Percentiles rank a stretch among this genome's conserved stretches.
Evolutionary conservation across 2,113 vertebrate genomes (phyloP).

Genomic region (Caretta caretta): DNA sequence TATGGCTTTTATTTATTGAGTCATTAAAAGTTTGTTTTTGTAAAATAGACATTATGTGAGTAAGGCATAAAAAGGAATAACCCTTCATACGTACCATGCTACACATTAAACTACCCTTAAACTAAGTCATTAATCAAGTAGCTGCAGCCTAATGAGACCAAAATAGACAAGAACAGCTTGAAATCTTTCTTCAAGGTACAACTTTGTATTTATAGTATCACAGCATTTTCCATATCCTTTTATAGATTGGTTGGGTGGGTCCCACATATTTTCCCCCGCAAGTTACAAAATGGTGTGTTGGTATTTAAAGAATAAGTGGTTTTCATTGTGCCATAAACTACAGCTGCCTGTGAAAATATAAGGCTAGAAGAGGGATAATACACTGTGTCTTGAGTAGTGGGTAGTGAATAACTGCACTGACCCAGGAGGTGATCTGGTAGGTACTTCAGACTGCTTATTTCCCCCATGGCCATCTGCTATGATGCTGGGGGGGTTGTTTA

Average conservation of each 20-base stretch:
- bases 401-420: background rate
- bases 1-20: constrained; percentile 52
- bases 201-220: constrained; percentile 4
- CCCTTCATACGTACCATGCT: constrained; percentile 57
- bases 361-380: background rate
- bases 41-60: constrained; percentile 51
- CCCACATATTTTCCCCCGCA: background rate
- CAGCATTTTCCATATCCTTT: background rate
- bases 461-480: background rate
- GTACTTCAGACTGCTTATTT: background rate
- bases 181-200: constrained; percentile 26
- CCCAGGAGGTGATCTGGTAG: background rate
- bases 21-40: constrained; percentile 64
- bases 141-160: constrained; percentile 61
- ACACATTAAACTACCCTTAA: constrained; percentile 73
- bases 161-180: constrained; percentile 37
- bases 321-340: background rate
- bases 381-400: background rate
- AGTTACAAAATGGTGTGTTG: background rate
- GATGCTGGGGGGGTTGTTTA: background rate
- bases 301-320: background rate
- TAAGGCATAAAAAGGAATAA: constrained; percentile 59
- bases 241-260: background rate
- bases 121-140: constrained; percentile 65
- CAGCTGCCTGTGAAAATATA: background rate